Conservation (phyloP, 2,797 vertebrate species). For the Eulemur coronatus region DNA sequence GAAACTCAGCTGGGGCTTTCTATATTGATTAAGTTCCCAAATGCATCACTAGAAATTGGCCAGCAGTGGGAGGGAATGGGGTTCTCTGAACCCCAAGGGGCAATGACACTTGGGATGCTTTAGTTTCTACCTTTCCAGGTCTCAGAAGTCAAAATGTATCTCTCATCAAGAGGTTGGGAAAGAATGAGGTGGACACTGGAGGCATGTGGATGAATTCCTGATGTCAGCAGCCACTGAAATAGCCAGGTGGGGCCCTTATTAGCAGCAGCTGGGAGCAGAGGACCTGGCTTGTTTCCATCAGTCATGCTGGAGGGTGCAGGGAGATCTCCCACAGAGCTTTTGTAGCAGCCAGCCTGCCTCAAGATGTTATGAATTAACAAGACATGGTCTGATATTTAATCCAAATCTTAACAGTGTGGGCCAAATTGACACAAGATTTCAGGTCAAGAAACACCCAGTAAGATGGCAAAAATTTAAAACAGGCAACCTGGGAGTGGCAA, state of each 20-base stretch:
- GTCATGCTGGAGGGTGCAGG: not conserved
- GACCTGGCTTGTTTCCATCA: conserved; percentile 35
- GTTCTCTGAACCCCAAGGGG: not conserved
- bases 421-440: conserved; percentile 47
- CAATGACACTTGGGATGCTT: not conserved
- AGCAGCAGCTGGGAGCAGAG: not conserved
- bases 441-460: not conserved
- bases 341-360: not conserved
- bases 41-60: not conserved
- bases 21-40: not conserved
- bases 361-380: conserved; percentile 28
- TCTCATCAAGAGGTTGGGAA: not conserved
- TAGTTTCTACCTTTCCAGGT: conserved; percentile 22
- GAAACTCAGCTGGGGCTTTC: not conserved
- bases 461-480: conserved; percentile 22
- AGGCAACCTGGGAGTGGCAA: not conserved
- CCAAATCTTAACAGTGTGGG: not conserved
- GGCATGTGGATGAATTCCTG: not conserved
- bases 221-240: not conserved
- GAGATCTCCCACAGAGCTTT: not conserved
- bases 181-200: not conserved
- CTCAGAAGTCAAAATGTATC: not conserved
- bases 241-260: not conserved
- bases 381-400: conserved; percentile 13
- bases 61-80: not conserved